Evolutionary conservation across 37 sponge, comb jelly and placozoan species (phyloP).

Genomic region (Aplysina aerophoba): DNA sequence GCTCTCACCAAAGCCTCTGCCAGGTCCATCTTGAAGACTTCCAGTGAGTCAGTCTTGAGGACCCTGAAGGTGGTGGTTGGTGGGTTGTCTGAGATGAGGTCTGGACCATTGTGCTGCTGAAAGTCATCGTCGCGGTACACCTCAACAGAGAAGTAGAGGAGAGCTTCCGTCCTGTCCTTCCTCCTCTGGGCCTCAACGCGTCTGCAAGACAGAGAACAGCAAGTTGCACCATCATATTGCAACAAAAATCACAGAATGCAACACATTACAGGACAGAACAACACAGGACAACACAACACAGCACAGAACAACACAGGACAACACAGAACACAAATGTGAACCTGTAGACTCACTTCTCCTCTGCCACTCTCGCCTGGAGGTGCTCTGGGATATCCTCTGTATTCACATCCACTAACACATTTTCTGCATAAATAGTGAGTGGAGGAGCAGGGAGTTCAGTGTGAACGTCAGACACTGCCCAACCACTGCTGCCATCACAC

Average conservation of each 20-base stretch:
- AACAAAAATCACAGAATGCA: too few species aligned
- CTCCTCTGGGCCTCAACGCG: constrained; percentile 68
- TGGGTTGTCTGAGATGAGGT: constrained; percentile 42
- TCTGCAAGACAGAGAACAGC: constrained; percentile 28
- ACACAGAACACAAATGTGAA: neutral
- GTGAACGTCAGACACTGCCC: too few species aligned
- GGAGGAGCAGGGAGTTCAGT: too few species aligned
- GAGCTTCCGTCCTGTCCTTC: constrained; percentile 96
- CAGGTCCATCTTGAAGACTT: constrained; percentile 34
- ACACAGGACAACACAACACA: neutral
- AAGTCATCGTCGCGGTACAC: constrained; percentile 84
- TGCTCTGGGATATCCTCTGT: constrained; percentile 83
- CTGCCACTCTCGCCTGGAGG: constrained; percentile 77
- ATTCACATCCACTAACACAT: constrained; percentile 75
- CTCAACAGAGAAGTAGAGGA: constrained; percentile 88
- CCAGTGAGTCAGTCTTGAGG: constrained; percentile 42
- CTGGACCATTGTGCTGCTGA: constrained; percentile 60
- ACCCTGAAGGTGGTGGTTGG: constrained; percentile 49
- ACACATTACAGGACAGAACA: too few species aligned
- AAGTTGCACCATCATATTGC: neutral
- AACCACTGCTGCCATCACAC: too few species aligned
- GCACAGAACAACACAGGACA: neutral
- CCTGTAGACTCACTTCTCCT: constrained; percentile 82
- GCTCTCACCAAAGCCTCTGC: constrained; percentile 48
- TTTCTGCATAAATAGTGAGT: constrained; percentile 17